These are phyloP conservation scores for Ailurus styani DNA, from an alignment of 2,113 vertebrate genomes.

Conservation along the genomic window DNA sequence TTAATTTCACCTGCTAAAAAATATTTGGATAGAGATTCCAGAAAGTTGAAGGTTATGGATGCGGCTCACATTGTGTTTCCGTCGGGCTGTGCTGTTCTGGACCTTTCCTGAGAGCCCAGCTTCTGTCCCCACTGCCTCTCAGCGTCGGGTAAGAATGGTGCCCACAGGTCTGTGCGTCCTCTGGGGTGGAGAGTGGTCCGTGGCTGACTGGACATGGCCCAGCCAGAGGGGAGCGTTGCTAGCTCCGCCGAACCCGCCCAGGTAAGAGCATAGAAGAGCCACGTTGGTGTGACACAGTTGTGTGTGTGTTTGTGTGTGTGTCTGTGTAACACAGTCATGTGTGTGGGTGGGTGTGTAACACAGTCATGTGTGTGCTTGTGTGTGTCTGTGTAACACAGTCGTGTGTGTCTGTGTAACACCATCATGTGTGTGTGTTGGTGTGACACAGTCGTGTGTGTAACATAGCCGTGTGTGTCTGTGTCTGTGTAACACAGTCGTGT, in stretches of 20 bases:
- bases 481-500: too few relatives aligned
- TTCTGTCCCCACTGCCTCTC: background rate
- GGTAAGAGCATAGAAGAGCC: background rate
- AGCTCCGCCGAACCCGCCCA: background rate
- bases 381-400: background rate
- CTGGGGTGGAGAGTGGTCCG: accelerated
- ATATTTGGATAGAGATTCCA: background rate
- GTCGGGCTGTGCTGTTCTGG: accelerated
- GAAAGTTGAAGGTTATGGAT: background rate
- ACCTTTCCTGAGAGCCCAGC: background rate
- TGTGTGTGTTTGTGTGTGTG: background rate
- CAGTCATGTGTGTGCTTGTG: too few relatives aligned
- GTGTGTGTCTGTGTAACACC: too few relatives aligned
- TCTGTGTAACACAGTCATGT: too few relatives aligned
- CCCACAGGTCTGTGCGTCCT: accelerated
- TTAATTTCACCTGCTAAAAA: background rate
- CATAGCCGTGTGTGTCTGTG: background rate
- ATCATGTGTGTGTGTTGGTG: background rate
- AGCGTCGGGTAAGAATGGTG: accelerated
- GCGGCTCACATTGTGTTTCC: background rate
- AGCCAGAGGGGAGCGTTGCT: accelerated
- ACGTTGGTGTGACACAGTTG: accelerated
- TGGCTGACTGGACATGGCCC: accelerated
- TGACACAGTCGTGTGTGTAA: too few relatives aligned
- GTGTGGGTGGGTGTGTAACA: background rate